Conservation (phyloP, 1,140 invertebrate species). For the Drosophila seguyi region DNA sequence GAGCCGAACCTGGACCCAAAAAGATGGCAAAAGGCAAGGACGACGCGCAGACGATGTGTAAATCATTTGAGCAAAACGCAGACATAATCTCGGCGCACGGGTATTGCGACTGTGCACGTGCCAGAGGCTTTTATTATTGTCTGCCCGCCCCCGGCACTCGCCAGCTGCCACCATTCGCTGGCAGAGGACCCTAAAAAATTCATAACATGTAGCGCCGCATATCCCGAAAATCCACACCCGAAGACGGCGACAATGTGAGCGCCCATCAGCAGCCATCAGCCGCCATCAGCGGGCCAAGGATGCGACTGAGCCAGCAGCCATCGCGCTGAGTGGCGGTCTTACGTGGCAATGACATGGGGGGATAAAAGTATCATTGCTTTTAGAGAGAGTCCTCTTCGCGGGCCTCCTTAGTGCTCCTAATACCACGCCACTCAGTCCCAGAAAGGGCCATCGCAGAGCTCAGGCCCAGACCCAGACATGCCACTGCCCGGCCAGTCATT, state of each 20-base stretch:
- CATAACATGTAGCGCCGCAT: slow-evolving; percentile 58
- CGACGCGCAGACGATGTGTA: slow-evolving; percentile 50
- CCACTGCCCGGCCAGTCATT: slow-evolving; percentile 26
- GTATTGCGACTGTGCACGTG: slow-evolving; percentile 50
- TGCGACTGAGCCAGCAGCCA: slow-evolving; percentile 47
- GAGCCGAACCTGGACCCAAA: background rate
- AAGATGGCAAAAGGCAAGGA: slow-evolving; percentile 2
- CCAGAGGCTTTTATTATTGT: slow-evolving; percentile 55
- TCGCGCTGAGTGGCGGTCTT: slow-evolving; percentile 56
- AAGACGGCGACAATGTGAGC: slow-evolving; percentile 47
- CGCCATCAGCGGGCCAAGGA: slow-evolving; percentile 26
- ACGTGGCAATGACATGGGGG: slow-evolving; percentile 63
- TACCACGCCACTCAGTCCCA: slow-evolving; percentile 11
- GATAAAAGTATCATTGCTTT: slow-evolving; percentile 65
- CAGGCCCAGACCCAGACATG: background rate
- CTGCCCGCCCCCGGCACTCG: slow-evolving; percentile 4
- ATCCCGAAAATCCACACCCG: slow-evolving; percentile 57
- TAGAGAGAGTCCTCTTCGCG: slow-evolving; percentile 36
- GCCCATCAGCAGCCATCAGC: slow-evolving; percentile 54
- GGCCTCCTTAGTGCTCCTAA: slow-evolving; percentile 36
- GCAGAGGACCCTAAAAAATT: slow-evolving; percentile 50
- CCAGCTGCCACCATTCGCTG: background rate
- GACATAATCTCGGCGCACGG: slow-evolving; percentile 65
- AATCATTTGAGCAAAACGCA: slow-evolving; percentile 74
- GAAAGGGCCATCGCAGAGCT: background rate